Conservation (phyloP, 1,140 invertebrate genomes). For the Drosophila bocqueti region DNA sequence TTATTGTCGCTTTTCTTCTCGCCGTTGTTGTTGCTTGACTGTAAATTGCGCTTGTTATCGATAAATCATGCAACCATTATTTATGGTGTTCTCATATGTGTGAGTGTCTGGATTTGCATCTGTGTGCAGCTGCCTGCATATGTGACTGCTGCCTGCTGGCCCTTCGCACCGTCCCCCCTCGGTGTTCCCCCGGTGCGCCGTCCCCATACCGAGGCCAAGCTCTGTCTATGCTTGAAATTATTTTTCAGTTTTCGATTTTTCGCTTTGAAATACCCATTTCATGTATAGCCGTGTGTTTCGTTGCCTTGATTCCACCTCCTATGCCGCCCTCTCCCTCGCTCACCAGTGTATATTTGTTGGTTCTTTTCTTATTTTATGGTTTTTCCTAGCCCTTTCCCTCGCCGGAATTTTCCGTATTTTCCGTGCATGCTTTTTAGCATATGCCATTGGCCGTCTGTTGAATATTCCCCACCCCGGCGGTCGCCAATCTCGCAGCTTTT, state of each 20-base stretch:
- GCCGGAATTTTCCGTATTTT: slow-evolving; percentile 71
- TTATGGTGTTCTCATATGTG: slow-evolving; percentile 77
- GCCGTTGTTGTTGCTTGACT: slow-evolving; percentile 70
- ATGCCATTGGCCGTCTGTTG: slow-evolving; percentile 76
- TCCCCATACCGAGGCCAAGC: slow-evolving; percentile 1
- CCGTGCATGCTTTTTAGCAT: slow-evolving; percentile 78
- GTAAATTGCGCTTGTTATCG: slow-evolving; percentile 85
- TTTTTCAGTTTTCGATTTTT: slow-evolving; percentile 84
- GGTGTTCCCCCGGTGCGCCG: not conserved
- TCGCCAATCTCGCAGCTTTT: slow-evolving; percentile 68
- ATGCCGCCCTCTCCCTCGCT: not conserved
- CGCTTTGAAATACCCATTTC: slow-evolving; percentile 82
- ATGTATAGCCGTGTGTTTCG: slow-evolving; percentile 60
- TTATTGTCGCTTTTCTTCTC: slow-evolving; percentile 48
- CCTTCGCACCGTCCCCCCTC: slow-evolving; percentile 2
- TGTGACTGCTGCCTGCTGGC: slow-evolving; percentile 55
- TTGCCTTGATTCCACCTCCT: slow-evolving; percentile 53
- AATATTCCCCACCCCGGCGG: slow-evolving; percentile 11
- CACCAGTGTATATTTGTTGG: slow-evolving; percentile 7
- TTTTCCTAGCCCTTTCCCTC: slow-evolving; percentile 43
- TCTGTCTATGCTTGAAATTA: slow-evolving; percentile 73
- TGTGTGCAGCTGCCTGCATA: slow-evolving; percentile 74
- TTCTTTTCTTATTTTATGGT: slow-evolving; percentile 52
- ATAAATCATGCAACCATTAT: slow-evolving; percentile 85
- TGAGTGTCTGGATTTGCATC: slow-evolving; percentile 57